phyloP scores from a whole-genome alignment of 2,888 invertebrate species.

The Uropetala carovei region DNA sequence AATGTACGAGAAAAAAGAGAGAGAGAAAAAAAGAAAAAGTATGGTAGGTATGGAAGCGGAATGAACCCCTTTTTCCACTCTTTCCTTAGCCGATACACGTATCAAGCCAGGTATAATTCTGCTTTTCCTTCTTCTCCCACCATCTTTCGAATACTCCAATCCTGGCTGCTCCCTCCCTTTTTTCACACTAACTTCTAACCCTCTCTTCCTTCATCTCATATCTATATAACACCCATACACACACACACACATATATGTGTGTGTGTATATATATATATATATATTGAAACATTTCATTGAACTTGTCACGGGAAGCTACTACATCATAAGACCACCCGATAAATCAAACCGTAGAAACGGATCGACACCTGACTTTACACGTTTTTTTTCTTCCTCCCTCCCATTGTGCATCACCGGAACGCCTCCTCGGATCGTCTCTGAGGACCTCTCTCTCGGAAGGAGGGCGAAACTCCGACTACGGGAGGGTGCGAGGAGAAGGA shows the following conservation, averaged over 20 bases:
- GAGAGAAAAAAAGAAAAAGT: neutral
- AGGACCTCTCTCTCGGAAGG: neutral
- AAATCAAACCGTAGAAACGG: conserved; percentile 18
- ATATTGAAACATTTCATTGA: neutral
- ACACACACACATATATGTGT: no score
- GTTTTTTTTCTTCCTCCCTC: neutral
- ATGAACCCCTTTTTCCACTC: neutral
- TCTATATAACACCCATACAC: neutral
- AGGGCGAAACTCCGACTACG: neutral
- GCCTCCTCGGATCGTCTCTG: neutral
- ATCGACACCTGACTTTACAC: conserved; percentile 28
- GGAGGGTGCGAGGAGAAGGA: neutral
- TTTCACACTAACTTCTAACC: neutral
- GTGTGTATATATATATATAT: no score
- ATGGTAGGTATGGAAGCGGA: neutral
- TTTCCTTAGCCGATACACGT: neutral
- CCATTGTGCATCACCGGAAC: neutral
- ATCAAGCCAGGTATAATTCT: conserved; percentile 17
- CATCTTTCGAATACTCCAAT: no score
- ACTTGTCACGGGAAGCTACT: conserved; percentile 26
- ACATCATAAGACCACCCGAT: neutral
- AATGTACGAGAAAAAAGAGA: neutral
- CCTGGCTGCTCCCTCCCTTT: neutral
- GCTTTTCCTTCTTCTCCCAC: neutral
- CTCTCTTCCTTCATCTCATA: neutral